A percentile compares a stretch with the other conserved stretches of the same genome.
Evolutionary conservation across 1,140 invertebrate genomes (phyloP).

Genomic region (Dendroctonus ponderosae): DNA sequence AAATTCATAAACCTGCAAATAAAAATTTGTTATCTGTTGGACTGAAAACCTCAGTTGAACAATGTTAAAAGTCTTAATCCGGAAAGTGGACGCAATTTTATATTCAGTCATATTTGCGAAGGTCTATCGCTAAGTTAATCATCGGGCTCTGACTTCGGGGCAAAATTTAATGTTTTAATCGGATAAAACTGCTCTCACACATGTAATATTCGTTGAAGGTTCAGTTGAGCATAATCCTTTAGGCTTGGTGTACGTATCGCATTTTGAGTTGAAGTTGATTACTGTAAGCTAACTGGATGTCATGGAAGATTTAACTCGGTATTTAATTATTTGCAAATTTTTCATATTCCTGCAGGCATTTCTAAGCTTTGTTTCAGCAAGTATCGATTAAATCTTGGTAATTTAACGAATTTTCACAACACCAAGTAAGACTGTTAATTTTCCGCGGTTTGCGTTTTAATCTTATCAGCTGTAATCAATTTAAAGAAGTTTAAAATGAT

Average conservation of each 20-base stretch:
- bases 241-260: background rate
- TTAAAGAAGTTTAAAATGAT: slow-evolving; percentile 15
- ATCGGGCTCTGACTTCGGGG: slow-evolving; percentile 29
- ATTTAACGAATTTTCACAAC: background rate
- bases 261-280: slow-evolving; percentile 11
- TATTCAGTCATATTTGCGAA: slow-evolving; percentile 10
- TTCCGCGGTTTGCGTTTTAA: slow-evolving; percentile 22
- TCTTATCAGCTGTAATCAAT: slow-evolving; percentile 9
- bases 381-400: background rate
- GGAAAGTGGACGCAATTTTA: slow-evolving; percentile 13
- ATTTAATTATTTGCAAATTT: no score
- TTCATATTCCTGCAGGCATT: no score
- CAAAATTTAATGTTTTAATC: slow-evolving; percentile 39
- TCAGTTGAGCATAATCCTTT: slow-evolving; percentile 9
- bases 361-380: no score
- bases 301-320: background rate
- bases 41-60: no score
- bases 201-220: slow-evolving; percentile 27
- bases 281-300: slow-evolving; percentile 10
- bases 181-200: slow-evolving; percentile 34
- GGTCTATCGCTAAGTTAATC: slow-evolving; percentile 23
- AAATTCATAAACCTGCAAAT: no score
- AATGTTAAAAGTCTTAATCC: background rate
- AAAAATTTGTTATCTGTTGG: no score
- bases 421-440: slow-evolving; percentile 12